These are phyloP conservation scores for Regulus satrapa DNA, from an alignment of 2,113 vertebrate genomes.

Conservation along the genomic window DNA sequence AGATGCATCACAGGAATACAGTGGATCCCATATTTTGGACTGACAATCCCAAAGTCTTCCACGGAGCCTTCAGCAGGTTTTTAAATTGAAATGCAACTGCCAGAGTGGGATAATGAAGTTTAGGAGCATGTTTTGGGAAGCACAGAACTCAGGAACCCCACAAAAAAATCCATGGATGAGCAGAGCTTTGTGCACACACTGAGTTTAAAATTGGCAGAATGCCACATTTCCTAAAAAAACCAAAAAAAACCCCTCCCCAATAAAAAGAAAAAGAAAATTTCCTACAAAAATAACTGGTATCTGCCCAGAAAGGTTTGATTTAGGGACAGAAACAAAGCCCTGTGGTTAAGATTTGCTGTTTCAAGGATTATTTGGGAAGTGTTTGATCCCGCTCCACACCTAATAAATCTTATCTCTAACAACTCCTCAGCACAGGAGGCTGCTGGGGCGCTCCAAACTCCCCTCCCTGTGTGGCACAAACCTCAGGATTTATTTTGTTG, in stretches of 20 bases:
- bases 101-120: not conserved
- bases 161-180: not conserved
- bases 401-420: slow-evolving; percentile 4
- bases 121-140: not conserved
- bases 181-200: not conserved
- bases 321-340: not conserved
- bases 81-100: not conserved
- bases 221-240: not conserved
- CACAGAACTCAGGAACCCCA: not conserved
- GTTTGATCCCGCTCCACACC: not conserved
- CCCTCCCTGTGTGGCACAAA: not conserved
- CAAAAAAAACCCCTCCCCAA: not conserved
- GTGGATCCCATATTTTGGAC: not conserved
- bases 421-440: not conserved
- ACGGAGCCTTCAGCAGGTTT: not conserved
- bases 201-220: not conserved
- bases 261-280: not conserved
- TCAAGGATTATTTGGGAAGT: not conserved
- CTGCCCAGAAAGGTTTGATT: not conserved
- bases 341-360: not conserved
- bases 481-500: not conserved
- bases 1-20: not conserved
- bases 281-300: not conserved
- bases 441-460: not conserved
- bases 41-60: not conserved